Evolutionary conservation across 2,888 invertebrate genomes (phyloP).

Genomic region (Andrena fulva): DNA sequence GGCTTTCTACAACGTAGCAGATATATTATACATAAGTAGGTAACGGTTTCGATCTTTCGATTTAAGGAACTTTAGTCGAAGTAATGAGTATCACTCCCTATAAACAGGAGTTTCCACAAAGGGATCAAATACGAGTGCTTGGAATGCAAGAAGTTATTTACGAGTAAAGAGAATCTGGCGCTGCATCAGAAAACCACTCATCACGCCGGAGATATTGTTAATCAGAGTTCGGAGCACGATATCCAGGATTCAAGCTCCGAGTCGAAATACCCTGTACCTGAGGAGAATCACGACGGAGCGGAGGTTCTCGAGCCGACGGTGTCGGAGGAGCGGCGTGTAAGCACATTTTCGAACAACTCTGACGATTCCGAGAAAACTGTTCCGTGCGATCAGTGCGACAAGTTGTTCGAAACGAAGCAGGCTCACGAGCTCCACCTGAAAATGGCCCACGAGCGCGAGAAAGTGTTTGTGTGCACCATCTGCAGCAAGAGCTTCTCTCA

Average conservation of each 20-base stretch:
- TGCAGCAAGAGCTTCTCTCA: slow-evolving; percentile 88
- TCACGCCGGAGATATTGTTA: slow-evolving; percentile 86
- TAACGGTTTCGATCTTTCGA: not conserved
- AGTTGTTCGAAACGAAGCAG: slow-evolving; percentile 87
- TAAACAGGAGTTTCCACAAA: slow-evolving; percentile 86
- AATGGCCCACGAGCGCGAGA: slow-evolving; percentile 87
- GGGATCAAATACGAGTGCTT: slow-evolving; percentile 87
- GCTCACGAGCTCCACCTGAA: slow-evolving; percentile 87
- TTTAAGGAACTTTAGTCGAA: slow-evolving; percentile 5
- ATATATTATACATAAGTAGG: slow-evolving; percentile 84
- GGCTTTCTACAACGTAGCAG: slow-evolving; percentile 86
- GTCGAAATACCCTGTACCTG: slow-evolving; percentile 18
- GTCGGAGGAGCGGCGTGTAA: slow-evolving; percentile 33
- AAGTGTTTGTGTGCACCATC: slow-evolving; percentile 86
- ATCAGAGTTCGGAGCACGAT: slow-evolving; percentile 77
- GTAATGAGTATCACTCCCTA: slow-evolving; percentile 13
- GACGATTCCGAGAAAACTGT: slow-evolving; percentile 74
- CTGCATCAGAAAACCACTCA: slow-evolving; percentile 87
- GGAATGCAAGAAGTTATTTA: slow-evolving; percentile 85
- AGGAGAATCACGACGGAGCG: slow-evolving; percentile 16
- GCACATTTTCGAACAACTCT: slow-evolving; percentile 19
- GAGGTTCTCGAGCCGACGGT: slow-evolving; percentile 13
- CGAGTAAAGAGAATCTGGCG: slow-evolving; percentile 85
- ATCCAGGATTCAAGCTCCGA: slow-evolving; percentile 8
- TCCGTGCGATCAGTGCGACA: slow-evolving; percentile 87